These are phyloP conservation scores for Penaeus chinensis DNA, from an alignment of 1,140 invertebrate genomes.

Conservation along the genomic window DNA sequence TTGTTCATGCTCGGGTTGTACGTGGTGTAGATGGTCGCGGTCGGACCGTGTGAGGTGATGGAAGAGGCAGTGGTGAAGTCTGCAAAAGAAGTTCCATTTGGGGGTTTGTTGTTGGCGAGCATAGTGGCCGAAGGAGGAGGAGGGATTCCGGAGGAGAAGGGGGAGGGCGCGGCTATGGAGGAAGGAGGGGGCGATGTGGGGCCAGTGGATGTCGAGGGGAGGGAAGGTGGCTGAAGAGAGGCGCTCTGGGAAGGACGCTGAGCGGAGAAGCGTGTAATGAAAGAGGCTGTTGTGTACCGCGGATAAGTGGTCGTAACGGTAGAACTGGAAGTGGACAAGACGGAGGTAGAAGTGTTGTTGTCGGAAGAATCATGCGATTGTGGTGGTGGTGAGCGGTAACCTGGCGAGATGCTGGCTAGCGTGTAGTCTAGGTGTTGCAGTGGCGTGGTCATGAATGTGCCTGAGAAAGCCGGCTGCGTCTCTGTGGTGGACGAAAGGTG, in stretches of 20 bases:
- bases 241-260: neutral
- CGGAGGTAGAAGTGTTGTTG: neutral
- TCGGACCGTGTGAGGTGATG: slow-evolving; percentile 24
- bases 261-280: neutral
- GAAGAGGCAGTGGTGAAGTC: neutral
- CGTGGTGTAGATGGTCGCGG: slow-evolving; percentile 48
- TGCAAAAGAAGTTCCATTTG: neutral
- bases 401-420: slow-evolving; percentile 61
- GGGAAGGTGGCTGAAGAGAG: slow-evolving; percentile 14
- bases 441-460: slow-evolving; percentile 63
- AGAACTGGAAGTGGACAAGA: too few species aligned
- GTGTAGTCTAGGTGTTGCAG: slow-evolving; percentile 61
- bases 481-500: slow-evolving; percentile 46
- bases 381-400: slow-evolving; percentile 47
- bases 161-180: neutral
- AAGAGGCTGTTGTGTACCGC: too few species aligned
- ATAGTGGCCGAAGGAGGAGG: neutral
- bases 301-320: too few species aligned
- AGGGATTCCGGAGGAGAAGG: neutral
- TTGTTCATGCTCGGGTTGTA: slow-evolving; percentile 41
- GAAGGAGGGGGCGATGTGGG: neutral
- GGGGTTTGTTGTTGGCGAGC: neutral
- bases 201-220: neutral
- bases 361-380: slow-evolving; percentile 25
- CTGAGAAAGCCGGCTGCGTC: slow-evolving; percentile 46